Conservation (phyloP, 2,888 invertebrate species). For the Beris morrisii region DNA sequence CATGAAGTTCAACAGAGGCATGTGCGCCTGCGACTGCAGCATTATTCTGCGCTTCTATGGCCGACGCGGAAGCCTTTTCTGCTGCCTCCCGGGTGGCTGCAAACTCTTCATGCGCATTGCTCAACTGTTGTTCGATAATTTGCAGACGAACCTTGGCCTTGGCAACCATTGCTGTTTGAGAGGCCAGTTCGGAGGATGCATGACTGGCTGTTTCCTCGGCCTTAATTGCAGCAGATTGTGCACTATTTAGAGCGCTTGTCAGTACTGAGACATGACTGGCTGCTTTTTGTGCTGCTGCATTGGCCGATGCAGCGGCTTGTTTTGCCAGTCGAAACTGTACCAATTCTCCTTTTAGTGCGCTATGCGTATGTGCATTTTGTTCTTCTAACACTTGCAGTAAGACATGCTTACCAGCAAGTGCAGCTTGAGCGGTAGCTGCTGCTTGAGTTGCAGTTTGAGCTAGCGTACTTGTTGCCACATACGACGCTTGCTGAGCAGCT, state of each 20-base stretch:
- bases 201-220: conserved; percentile 70
- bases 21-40: conserved; percentile 71
- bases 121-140: conserved; percentile 66
- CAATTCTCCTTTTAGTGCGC: conserved; percentile 67
- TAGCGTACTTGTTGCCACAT: conserved; percentile 67
- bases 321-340: conserved; percentile 72
- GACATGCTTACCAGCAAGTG: conserved; percentile 64
- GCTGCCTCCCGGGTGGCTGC: conserved; percentile 71
- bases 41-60: conserved; percentile 69
- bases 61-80: conserved; percentile 65
- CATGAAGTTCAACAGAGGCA: conserved; percentile 55
- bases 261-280: conserved; percentile 68
- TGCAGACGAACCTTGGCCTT: conserved; percentile 67
- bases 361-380: conserved; percentile 69
- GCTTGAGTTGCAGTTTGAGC: conserved; percentile 72
- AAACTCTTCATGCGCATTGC: conserved; percentile 68
- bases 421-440: conserved; percentile 64
- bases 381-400: conserved; percentile 67
- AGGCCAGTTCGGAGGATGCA: conserved; percentile 70
- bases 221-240: conserved; percentile 65
- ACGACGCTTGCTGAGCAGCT: conserved; percentile 78
- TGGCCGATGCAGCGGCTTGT: conserved; percentile 66
- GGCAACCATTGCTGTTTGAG: conserved; percentile 76
- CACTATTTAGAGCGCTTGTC: conserved; percentile 70
- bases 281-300: conserved; percentile 69